Evolutionary conservation across 2,888 invertebrate genomes (phyloP).

Genomic region (Eupithecia dodoneata): DNA sequence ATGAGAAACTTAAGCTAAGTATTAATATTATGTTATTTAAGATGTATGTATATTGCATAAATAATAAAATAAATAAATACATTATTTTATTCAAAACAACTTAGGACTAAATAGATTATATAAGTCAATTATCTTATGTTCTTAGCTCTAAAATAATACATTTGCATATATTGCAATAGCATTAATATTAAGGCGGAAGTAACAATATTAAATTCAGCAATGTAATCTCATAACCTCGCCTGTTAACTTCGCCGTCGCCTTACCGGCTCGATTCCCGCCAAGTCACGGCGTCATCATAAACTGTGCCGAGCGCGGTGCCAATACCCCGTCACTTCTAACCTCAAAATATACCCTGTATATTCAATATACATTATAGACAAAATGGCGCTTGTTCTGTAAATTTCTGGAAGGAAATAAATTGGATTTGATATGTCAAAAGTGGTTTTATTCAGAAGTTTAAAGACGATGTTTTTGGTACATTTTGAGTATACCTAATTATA

Average conservation of each 20-base stretch:
- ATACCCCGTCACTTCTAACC: not conserved
- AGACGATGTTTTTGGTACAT: not conserved
- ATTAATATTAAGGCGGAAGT: no score
- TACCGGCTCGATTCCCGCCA: constrained; percentile 2
- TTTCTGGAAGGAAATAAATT: not conserved
- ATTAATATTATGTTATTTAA: no score
- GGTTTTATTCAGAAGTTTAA: not conserved
- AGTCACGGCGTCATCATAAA: constrained; percentile 12
- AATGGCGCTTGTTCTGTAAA: not conserved
- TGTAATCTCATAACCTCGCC: not conserved
- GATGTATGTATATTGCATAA: no score
- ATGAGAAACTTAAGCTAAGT: no score
- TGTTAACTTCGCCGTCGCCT: not conserved
- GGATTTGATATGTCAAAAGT: not conserved
- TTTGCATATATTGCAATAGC: no score
- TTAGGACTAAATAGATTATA: no score
- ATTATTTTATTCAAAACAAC: no score
- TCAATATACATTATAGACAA: constrained; percentile 7
- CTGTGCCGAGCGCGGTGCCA: constrained; percentile 5
- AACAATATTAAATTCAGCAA: not conserved
- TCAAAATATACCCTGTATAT: constrained; percentile 6
- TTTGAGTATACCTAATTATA: no score
- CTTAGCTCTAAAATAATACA: no score
- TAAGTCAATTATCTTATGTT: no score
- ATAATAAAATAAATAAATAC: no score